Base-by-base conservation (phyloP, 2,113 vertebrate genomes). In the Chaetops frenatus region DNA sequence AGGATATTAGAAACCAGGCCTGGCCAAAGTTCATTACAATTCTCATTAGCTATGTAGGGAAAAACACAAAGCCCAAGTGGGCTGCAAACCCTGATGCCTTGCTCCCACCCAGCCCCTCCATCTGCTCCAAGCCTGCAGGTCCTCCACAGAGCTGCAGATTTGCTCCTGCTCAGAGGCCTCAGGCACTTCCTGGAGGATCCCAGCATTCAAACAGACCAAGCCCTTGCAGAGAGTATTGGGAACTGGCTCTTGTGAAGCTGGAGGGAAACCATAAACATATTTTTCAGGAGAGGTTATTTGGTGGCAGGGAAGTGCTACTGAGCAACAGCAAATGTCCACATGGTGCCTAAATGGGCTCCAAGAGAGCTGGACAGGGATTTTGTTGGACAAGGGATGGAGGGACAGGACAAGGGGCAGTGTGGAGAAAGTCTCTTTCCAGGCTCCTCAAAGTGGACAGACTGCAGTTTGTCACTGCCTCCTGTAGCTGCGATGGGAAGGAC, bases 171-270 rank as follows among this genome's bases (percentile, higher is more conserved):
- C 18, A 1, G 27, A 25, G n/a, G 22, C 33, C 64, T n/a, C 20
- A 11, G 20, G 3, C 2, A 9, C 18, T 44, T 2, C 7, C 48
- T 44, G 42, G 17, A 71, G 33, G 5, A 36, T 54, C 33, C n/a
- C 66, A 44, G n/a, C 71, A 18, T 6, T 87, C 6, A 10, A 35
- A 36, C 36, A 57, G 12, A 45, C 15, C 22, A 40, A 44, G 11
- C 22, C 27, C 12, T 23, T 10, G 6, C 17, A 54, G 7, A 3
- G 4, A 45, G 7, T 3, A 5, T 1, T 70, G 23, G n/a, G 21
- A 62, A 21, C 36, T 28, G 19, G 11, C 66, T 36, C 28, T 16
- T 36, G 7, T 8, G 15, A 58, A 71, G 66, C 53, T 31, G 19
- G 24, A 42, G 48, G 5, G 11, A 51, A 80, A 47, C 4, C 2